Conservation (phyloP, 2,888 invertebrate genomes). For the Drosophila mimetica region DNA sequence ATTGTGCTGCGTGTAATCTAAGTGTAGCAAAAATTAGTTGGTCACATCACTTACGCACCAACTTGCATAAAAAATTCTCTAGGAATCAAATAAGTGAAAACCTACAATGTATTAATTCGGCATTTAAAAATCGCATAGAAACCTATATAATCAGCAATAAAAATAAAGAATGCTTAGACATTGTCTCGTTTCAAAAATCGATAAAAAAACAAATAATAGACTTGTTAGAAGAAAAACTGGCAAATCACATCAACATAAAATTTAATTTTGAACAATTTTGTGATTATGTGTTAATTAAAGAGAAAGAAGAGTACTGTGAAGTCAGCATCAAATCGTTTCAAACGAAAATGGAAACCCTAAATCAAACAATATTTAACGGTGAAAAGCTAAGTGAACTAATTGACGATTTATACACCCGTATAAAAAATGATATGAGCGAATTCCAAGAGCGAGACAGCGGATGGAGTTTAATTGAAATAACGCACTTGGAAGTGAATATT, state of each 20-base stretch:
- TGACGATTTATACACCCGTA: background rate
- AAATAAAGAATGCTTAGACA: background rate
- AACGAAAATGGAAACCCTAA: constrained; percentile 8
- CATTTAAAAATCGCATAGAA: constrained; percentile 1
- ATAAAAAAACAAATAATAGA: constrained; percentile 1
- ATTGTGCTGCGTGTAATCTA: background rate
- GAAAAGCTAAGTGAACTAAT: background rate
- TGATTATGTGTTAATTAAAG: background rate
- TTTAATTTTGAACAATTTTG: no score
- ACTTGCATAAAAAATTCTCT: constrained; percentile 8
- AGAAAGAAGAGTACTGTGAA: constrained; percentile 4
- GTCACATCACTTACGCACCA: constrained; percentile 15
- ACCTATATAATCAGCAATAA: background rate
- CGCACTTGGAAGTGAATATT: background rate
- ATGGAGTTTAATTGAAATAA: background rate
- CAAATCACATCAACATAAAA: background rate
- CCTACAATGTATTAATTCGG: constrained; percentile 1
- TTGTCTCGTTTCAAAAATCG: background rate
- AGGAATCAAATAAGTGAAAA: no score
- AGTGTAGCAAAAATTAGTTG: constrained; percentile 1
- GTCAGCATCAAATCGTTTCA: constrained; percentile 8
- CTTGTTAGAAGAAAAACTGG: no score
- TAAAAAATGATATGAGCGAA: background rate
- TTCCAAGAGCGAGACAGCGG: constrained; percentile 3
- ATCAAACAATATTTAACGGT: background rate